Conservation (phyloP, 2,113 vertebrate genomes). For the Boulengeromyrus knoepffleri region DNA sequence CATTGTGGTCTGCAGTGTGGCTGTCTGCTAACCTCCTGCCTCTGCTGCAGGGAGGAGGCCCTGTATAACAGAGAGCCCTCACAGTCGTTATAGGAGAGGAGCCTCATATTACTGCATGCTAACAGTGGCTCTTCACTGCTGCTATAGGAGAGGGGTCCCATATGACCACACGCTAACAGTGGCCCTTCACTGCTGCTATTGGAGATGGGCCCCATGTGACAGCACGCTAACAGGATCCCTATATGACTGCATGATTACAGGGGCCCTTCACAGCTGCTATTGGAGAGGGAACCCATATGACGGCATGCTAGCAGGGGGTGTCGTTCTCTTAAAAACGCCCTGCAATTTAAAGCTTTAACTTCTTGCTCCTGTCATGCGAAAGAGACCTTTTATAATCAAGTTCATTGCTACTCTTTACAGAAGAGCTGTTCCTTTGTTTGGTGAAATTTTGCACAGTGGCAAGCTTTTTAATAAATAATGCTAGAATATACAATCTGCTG, state of each 20-base stretch:
- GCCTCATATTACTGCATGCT: neutral
- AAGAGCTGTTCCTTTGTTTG: neutral
- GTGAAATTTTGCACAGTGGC: neutral
- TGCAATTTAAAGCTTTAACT: neutral
- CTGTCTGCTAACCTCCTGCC: neutral
- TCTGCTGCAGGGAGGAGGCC: neutral
- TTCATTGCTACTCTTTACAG: neutral
- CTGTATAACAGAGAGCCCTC: neutral
- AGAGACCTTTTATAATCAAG: neutral
- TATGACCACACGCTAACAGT: neutral
- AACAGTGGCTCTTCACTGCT: neutral
- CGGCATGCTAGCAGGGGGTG: neutral
- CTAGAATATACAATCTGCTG: neutral
- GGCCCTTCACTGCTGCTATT: neutral
- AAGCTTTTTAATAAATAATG: neutral
- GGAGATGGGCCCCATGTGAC: neutral
- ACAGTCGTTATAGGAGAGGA: neutral
- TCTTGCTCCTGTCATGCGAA: neutral
- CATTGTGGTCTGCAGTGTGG: neutral
- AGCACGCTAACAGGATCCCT: neutral
- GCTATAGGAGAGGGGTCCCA: neutral
- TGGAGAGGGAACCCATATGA: neutral
- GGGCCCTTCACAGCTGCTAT: neutral
- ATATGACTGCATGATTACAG: neutral
- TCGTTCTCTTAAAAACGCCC: neutral